Base-by-base conservation (phyloP, 2,888 invertebrate species). In the Ypsolopha sequella region DNA sequence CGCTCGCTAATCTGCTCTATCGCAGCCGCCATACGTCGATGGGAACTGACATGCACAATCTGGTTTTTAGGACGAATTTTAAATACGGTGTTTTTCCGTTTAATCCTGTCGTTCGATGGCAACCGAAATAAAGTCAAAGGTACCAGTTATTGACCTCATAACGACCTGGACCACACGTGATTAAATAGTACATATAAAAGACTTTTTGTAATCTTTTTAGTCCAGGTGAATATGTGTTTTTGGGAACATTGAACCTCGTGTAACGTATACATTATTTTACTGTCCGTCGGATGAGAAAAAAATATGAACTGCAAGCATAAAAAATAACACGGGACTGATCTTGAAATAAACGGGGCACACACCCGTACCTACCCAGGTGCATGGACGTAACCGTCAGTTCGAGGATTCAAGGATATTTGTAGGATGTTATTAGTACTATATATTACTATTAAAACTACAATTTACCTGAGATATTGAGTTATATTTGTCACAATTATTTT, bases 401-500 rank as follows among this genome's bases (percentile, higher is more conserved):
- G 46, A 51, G 51, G 43, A 51, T 39, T 48, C 43, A 13, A 51
- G 53, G 51, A 51, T 51, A 51, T 45, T 24, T 35, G 13, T 36
- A 24, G 24, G 24, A 24, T 24, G 24, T 24, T n/a, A n/a, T n/a
- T 4, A 24, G 13, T 38, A 44, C 45, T 36, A 50, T 52, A 52
- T 51, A 58, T 52, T 51, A 49, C 9, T 60, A 65, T 61, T 65
- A 57, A 71, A 77, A 76, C 67, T 73, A 68, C 62, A 65, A 65
- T 68, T 81, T 84, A 84, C 85, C 84, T 84, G 82, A 70, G 68
- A 60, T 70, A 73, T 65, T 70, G 70, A 66, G 72, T 67, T 79
- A 74, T 79, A 78, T 75, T 84, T 77, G 76, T 81, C 85, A 84
- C 80, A 84, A 85, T 82, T 84, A 84, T 85, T 86, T 85, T 86